Percentiles rank a stretch among this genome's conserved stretches.
Conservation (phyloP, 2,113 vertebrate genomes). For the Arizona elegans region DNA sequence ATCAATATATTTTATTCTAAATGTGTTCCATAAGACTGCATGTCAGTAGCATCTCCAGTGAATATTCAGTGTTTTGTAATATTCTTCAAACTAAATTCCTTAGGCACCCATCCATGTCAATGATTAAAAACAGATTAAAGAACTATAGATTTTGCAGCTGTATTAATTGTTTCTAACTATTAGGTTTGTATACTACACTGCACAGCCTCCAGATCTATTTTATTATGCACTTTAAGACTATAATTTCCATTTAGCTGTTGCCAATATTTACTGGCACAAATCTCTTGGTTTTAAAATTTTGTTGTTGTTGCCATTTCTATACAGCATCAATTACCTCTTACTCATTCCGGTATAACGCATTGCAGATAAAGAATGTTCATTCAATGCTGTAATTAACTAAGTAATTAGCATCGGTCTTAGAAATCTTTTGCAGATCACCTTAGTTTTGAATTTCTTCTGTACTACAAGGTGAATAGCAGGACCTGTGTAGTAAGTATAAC, state of each 20-base stretch:
- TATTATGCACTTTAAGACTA: conserved; percentile 14
- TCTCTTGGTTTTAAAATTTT: not conserved
- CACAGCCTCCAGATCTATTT: conserved; percentile 1
- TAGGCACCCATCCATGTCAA: not conserved
- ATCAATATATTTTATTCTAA: not conserved
- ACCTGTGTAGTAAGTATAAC: not conserved
- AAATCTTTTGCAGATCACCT: conserved; percentile 16
- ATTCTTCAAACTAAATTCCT: not conserved
- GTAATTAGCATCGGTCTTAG: conserved; percentile 10
- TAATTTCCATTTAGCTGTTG: conserved; percentile 18
- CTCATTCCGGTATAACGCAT: conserved; percentile 5
- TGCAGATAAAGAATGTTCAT: conserved; percentile 2
- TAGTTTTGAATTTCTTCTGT: not conserved
- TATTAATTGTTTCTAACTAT: conserved; percentile 17
- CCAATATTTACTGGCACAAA: conserved; percentile 27
- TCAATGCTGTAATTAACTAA: conserved; percentile 43
- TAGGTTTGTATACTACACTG: not conserved
- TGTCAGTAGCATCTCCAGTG: not conserved
- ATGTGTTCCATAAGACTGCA: not conserved
- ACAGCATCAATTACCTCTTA: conserved; percentile 39
- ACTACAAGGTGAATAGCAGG: conserved; percentile 3
- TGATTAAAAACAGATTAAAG: conserved; percentile 28
- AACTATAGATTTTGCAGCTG: conserved; percentile 21
- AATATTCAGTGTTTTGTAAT: not conserved
- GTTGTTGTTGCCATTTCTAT: conserved; percentile 15